Percentiles rank a stretch among this genome's conserved stretches.
Evolutionary conservation across 2,113 vertebrate species (phyloP).

Genomic region (Tretioscincus oriximinensis): DNA sequence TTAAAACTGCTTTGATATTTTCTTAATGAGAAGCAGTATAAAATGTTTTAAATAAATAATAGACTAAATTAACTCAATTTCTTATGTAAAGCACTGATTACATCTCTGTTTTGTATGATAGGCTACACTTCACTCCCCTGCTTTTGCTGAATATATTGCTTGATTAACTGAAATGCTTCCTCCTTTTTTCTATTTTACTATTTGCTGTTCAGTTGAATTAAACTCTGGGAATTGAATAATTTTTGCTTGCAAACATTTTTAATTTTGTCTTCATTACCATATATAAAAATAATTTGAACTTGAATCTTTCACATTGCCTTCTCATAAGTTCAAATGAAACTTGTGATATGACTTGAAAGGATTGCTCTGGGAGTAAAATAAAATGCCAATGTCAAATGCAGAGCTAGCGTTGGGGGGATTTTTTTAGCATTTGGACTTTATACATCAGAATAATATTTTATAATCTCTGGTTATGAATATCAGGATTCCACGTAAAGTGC

Average conservation of each 20-base stretch:
- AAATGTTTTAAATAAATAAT: not conserved
- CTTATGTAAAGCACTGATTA: conserved; percentile 4
- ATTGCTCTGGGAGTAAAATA: not conserved
- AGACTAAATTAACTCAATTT: conserved; percentile 44
- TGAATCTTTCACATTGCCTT: not conserved
- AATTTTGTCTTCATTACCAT: not conserved
- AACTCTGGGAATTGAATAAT: not conserved
- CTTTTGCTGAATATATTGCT: conserved; percentile 29
- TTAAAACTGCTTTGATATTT: no score
- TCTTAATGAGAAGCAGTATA: no score
- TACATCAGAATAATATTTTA: not conserved
- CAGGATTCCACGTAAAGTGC: not conserved
- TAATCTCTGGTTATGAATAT: not conserved
- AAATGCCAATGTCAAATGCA: not conserved
- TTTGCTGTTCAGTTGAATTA: not conserved
- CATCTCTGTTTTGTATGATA: conserved; percentile 32
- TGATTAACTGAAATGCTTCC: conserved; percentile 23
- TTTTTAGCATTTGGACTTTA: not conserved
- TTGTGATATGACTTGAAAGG: not conserved
- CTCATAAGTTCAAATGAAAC: not conserved
- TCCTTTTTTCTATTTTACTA: not conserved
- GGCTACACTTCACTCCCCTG: conserved; percentile 20
- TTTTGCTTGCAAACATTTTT: not conserved
- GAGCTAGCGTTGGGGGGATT: not conserved
- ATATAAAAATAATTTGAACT: not conserved